These are phyloP conservation scores for Drosophila tsacasi DNA, from an alignment of 1,140 invertebrate species.

Conservation along the genomic window DNA sequence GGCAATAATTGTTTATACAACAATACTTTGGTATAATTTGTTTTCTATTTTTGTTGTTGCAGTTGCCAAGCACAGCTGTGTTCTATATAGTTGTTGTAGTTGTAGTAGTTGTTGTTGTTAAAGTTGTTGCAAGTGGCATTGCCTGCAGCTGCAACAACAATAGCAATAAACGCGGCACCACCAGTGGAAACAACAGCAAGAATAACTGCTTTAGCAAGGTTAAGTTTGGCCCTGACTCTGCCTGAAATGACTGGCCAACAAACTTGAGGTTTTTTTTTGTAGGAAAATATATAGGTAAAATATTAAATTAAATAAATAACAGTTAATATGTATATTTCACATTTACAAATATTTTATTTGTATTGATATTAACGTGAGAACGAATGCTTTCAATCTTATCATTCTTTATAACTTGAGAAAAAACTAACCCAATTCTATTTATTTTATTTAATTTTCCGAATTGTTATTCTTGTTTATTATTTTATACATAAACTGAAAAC, in stretches of 20 bases:
- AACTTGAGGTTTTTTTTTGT: background rate
- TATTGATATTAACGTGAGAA: background rate
- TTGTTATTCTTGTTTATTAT: no score
- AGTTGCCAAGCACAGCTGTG: constrained; percentile 62
- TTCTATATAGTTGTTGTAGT: constrained; percentile 71
- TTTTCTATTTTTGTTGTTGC: constrained; percentile 14
- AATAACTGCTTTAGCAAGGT: constrained; percentile 60
- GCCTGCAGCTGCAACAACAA: constrained; percentile 71
- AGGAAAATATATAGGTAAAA: background rate
- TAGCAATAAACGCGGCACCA: constrained; percentile 47
- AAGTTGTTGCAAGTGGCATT: constrained; percentile 56
- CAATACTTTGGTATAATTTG: constrained; percentile 50
- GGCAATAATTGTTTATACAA: constrained; percentile 72
- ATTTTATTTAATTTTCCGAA: no score
- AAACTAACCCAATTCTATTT: no score
- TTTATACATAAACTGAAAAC: no score
- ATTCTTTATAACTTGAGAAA: background rate
- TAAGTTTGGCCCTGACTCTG: constrained; percentile 69
- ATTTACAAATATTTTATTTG: no score
- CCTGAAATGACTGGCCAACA: constrained; percentile 44
- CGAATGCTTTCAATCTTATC: background rate
- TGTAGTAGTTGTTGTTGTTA: constrained; percentile 56
- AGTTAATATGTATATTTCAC: background rate
- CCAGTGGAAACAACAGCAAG: constrained; percentile 46
- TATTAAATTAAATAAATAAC: background rate